Evolutionary conservation across 2,113 vertebrate genomes (phyloP).

Genomic region (Hemiscyllium ocellatum): DNA sequence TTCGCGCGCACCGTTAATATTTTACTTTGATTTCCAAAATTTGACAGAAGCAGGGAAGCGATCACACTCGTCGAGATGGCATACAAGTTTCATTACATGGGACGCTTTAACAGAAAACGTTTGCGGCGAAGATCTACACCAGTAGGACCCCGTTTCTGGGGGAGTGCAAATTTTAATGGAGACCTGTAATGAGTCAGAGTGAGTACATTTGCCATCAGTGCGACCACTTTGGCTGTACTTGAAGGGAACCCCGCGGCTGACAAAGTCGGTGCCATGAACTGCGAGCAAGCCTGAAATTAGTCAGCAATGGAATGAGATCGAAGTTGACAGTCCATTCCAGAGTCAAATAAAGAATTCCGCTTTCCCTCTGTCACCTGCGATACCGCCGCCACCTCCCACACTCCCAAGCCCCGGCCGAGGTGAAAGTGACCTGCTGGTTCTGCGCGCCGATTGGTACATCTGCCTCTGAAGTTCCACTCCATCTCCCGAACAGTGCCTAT

Average conservation of each 20-base stretch:
- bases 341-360: no score
- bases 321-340: background rate
- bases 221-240: no score
- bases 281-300: background rate
- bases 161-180: background rate
- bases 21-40: background rate
- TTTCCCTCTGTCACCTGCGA: background rate
- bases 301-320: background rate
- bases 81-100: background rate
- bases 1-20: background rate
- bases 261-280: background rate
- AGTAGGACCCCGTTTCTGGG: background rate
- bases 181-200: background rate
- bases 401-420: background rate
- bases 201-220: background rate
- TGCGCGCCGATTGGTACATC: background rate
- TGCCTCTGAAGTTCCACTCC: background rate
- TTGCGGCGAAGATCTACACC: background rate
- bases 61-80: background rate
- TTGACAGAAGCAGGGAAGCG: background rate
- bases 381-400: background rate
- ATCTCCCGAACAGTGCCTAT: no score
- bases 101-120: background rate
- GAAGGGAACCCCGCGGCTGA: no score
- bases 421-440: background rate